Evolutionary conservation across 2,888 invertebrate genomes (phyloP).

Genomic region (Neoascia interrupta): DNA sequence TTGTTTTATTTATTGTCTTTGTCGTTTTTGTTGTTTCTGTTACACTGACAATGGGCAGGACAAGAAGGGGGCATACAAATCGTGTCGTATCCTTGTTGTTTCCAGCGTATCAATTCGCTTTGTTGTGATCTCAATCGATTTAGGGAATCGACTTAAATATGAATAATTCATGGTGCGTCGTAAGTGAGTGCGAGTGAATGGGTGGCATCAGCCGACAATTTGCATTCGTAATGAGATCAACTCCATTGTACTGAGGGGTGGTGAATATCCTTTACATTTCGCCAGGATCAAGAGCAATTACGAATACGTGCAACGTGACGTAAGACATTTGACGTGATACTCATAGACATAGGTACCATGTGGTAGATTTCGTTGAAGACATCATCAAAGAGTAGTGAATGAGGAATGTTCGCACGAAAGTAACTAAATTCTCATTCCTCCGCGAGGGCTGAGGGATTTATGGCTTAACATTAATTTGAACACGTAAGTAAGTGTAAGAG

Average conservation of each 20-base stretch:
- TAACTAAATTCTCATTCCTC: too few relatives aligned
- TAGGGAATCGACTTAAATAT: constrained; percentile 38
- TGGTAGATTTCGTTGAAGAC: constrained; percentile 11
- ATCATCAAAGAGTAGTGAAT: neutral
- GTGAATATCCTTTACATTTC: constrained; percentile 31
- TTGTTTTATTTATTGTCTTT: constrained; percentile 46
- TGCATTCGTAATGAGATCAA: constrained; percentile 52
- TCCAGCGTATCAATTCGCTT: constrained; percentile 43
- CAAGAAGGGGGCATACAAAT: too few relatives aligned
- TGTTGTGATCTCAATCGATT: constrained; percentile 57
- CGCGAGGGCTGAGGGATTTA: too few relatives aligned
- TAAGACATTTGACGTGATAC: constrained; percentile 21
- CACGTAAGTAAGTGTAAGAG: too few relatives aligned
- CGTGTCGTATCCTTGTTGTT: constrained; percentile 28
- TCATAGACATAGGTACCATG: neutral
- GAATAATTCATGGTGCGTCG: constrained; percentile 53
- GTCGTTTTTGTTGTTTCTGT: neutral
- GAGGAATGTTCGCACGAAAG: too few relatives aligned
- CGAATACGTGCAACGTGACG: constrained; percentile 12
- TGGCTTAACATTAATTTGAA: too few relatives aligned
- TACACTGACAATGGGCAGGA: too few relatives aligned
- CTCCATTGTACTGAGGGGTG: constrained; percentile 8
- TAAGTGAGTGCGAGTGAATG: neutral
- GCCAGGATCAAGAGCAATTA: constrained; percentile 34
- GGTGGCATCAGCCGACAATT: constrained; percentile 34